phyloP scores from a whole-genome alignment of 1,140 invertebrate genomes.

The Drosophila bocki region DNA sequence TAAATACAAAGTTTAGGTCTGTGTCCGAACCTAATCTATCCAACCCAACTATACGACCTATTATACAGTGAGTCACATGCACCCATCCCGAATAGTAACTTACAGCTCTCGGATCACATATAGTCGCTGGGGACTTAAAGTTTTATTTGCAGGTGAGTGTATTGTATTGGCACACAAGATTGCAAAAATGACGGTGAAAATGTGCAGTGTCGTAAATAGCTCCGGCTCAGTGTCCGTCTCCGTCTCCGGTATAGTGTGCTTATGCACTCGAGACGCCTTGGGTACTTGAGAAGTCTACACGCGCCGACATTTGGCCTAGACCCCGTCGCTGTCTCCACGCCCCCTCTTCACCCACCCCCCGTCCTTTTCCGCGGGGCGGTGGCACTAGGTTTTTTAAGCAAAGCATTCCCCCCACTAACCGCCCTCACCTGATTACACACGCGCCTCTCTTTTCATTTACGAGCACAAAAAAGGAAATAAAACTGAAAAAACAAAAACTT shows the following conservation, averaged over 20 bases:
- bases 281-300: conserved; percentile 69
- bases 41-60: conserved; percentile 1
- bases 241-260: conserved; percentile 26
- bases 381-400: conserved; percentile 15
- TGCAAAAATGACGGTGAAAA: conserved; percentile 21
- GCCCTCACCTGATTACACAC: conserved; percentile 52
- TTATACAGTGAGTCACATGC: conserved; percentile 1
- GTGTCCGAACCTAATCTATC: neutral
- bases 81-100: neutral
- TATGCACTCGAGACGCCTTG: conserved; percentile 70
- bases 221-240: neutral
- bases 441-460: conserved; percentile 52
- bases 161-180: conserved; percentile 19
- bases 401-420: conserved; percentile 1
- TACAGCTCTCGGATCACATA: neutral
- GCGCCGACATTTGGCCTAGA: conserved; percentile 64
- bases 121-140: neutral
- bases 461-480: conserved; percentile 44
- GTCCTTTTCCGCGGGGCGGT: neutral
- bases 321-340: conserved; percentile 8
- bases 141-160: conserved; percentile 15
- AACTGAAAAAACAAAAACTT: conserved; percentile 56
- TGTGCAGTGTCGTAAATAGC: conserved; percentile 48
- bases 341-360: neutral
- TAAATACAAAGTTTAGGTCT: neutral